Conservation (phyloP, 2,888 invertebrate genomes). For the Phyto melanocephala region DNA sequence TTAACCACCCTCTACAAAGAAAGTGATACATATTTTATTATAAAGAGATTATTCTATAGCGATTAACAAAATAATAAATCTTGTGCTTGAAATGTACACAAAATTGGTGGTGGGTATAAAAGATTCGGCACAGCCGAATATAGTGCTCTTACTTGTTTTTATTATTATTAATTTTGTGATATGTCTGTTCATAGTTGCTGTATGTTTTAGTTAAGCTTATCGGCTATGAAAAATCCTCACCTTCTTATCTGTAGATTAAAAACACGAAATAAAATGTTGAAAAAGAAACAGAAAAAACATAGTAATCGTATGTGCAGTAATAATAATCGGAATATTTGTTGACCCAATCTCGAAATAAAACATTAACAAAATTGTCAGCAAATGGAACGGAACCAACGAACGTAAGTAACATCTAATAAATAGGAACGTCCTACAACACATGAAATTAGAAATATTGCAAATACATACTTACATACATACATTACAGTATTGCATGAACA, state of each 20-base stretch:
- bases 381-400: background rate
- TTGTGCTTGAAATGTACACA: background rate
- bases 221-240: conserved; percentile 29
- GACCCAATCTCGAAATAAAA: conserved; percentile 36
- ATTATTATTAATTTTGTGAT: no score
- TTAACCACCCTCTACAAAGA: no score
- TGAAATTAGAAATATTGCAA: background rate
- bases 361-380: conserved; percentile 37
- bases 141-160: no score
- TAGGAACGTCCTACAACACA: background rate
- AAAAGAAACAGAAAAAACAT: background rate
- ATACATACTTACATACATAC: no score
- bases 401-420: background rate
- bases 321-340: conserved; percentile 25
- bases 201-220: conserved; percentile 24
- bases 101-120: no score
- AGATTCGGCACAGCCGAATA: no score
- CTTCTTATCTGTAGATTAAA: conserved; percentile 33
- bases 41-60: no score
- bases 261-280: conserved; percentile 30
- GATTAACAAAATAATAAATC: no score
- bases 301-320: conserved; percentile 7
- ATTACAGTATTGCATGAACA: background rate
- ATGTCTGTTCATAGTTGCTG: background rate
- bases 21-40: no score